Base-by-base conservation (phyloP, 2,888 invertebrate species). In the Dysmachus trigonus region DNA sequence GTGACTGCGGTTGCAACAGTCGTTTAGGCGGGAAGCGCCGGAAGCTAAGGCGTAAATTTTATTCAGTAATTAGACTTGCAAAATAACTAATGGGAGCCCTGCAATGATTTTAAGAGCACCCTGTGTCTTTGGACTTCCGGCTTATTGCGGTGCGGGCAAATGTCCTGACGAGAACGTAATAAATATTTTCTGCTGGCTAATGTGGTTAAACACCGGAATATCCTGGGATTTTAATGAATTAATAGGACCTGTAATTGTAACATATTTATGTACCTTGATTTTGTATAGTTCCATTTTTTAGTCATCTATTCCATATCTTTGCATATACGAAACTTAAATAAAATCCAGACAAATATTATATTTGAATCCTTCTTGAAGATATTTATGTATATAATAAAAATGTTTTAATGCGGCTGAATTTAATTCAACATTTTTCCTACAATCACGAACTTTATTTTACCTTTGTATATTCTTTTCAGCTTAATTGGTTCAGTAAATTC, bases 51-150 rank as follows among this genome's bases (percentile, higher is more conserved):
- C 33, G 79, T 79, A 53, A 85, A 77, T 41, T 41, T 71, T 79
- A 71, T 85, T 85, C 38, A 13, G 79, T 85, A 85, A 85, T 85
- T 79, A 85, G 62, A 85, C 79, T 85, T 79, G 72, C 71, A 79
- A 30, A 85, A 7, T 71, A 77, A 77, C 33, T 38, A 79, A 79
- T 41, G 71, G n/a, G 22, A 10, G 10, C 27, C 22, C 27, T 22
- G 1, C 27, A 62, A 8, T 18, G n/a, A 4, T 62, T 7, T 62
- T 62, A 10, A 62, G 22, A 27, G 2, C 27, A 10, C 2, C 22
- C 27, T 22, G 8, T 62, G 10, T 62, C 27, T 62, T 27, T 22
- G 27, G 62, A 8, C 8, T 53, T 18, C 18, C n/a, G 4, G 18
- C 18, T 53, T 53, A 7, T 7, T 51, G 18, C 51, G 51, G 51